Evolutionary conservation across 1,140 invertebrate genomes (phyloP), one percentile per base, ranked within the genome.

Genomic region (Wiebesia pumilae): DNA sequence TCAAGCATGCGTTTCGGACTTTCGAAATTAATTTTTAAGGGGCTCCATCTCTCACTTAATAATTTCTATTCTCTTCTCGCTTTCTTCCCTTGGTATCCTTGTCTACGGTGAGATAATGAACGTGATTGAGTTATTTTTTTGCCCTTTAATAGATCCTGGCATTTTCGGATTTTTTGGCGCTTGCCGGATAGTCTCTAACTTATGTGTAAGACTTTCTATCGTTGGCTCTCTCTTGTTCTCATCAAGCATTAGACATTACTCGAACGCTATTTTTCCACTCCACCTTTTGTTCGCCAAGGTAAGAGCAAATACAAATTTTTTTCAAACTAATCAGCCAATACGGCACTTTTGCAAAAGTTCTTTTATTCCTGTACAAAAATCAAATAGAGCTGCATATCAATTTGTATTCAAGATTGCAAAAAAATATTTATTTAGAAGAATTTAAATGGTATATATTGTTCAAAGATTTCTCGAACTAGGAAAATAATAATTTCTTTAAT

Each of bases 21-120:
- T 91, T 89, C 89, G 78, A 90, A 91, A 92, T 92, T 89, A 92
- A 92, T 91, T 92, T 91, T 92, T 90, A 90, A 92, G 90, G 88
- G 87, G 86, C 87, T 87, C 84, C 54, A 35, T 69, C 24, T 30
- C 67, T 30, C 65, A 10, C 27, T 67, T 30, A 2, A 16, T 47
- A 14, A 47, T 47, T 14, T 14, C 43, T 14, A 14, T 54, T 16
- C 19, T 16, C 14, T 16, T 19, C 51, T 54, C 51, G 51, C 7
- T 19, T 27, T 24, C 24, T 62, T 27, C 21, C 27, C 58, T 27
- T 24, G 58, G 24, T 7, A 47, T 12, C 19, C 54, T 58, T 21
- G 54, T 58, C 19, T 58, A 3, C 2, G 19, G 54, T 21, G 7
- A 6, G 54, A 58, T 19, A 16, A 58, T 3, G 3, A 6, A 16